phyloP scores from a whole-genome alignment of 1,140 invertebrate genomes.

The Danaus plexippus region DNA sequence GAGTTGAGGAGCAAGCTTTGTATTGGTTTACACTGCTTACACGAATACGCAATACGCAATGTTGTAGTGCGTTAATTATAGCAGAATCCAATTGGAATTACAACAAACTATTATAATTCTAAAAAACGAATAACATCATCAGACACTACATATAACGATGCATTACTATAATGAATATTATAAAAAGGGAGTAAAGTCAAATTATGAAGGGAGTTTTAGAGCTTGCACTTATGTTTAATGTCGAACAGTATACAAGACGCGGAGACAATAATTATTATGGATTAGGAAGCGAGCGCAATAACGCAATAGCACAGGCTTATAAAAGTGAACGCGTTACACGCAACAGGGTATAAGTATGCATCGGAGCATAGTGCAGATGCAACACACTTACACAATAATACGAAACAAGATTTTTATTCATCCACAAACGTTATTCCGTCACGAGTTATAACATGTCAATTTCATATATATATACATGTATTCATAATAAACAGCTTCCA shows the following conservation, averaged over 20 bases:
- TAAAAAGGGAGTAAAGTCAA: too few species aligned
- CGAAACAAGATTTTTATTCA: constrained; percentile 26
- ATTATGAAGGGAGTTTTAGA: too few species aligned
- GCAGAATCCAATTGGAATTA: too few species aligned
- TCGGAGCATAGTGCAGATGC: constrained; percentile 37
- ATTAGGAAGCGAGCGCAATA: constrained; percentile 18
- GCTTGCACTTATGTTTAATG: too few species aligned
- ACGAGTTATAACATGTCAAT: neutral
- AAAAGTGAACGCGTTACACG: constrained; percentile 24
- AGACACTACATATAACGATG: too few species aligned
- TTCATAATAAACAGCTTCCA: too few species aligned
- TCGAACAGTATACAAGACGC: too few species aligned
- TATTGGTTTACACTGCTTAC: too few species aligned
- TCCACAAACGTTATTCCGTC: constrained; percentile 1
- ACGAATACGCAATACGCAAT: constrained; percentile 1
- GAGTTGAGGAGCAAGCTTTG: constrained; percentile 39
- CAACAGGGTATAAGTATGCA: constrained; percentile 50
- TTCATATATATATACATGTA: too few species aligned
- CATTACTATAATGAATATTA: too few species aligned
- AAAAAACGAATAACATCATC: too few species aligned
- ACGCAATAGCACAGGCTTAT: constrained; percentile 11
- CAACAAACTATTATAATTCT: too few species aligned
- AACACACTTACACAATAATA: constrained; percentile 32
- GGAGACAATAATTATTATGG: constrained; percentile 6
- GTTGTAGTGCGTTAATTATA: neutral